A percentile compares a stretch with the other conserved stretches of the same genome.
Conservation (phyloP, 30 jellyfish, hydroid and myxozoan species). For the Aurelia sp. region DNA sequence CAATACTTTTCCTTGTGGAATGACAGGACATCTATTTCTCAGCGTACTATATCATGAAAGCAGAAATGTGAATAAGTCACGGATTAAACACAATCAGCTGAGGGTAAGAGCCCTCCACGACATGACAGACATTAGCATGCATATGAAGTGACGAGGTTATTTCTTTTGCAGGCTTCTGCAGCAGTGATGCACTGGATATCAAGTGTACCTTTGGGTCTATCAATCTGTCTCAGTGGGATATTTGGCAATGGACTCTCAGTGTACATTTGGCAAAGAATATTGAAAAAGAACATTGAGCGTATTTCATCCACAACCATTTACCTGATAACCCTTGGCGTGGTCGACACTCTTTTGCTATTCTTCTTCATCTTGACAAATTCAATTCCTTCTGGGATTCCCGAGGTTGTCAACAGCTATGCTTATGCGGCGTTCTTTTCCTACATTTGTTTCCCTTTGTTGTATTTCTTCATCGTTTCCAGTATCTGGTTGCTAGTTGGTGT, state of each 20-base stretch:
- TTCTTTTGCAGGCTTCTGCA: slow-evolving; percentile 32
- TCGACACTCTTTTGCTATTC: slow-evolving; percentile 62
- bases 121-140: no score
- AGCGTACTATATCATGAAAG: no score
- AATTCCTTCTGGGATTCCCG: slow-evolving; percentile 45
- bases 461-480: slow-evolving; percentile 73
- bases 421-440: slow-evolving; percentile 65
- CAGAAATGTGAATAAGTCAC: no score
- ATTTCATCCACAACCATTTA: slow-evolving; percentile 59
- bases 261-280: slow-evolving; percentile 62
- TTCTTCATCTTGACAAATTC: slow-evolving; percentile 72
- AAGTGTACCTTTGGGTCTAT: slow-evolving; percentile 77
- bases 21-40: no score
- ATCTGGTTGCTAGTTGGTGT: slow-evolving; percentile 91
- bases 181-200: slow-evolving; percentile 74
- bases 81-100: no score
- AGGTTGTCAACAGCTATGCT: slow-evolving; percentile 35
- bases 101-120: no score
- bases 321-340: slow-evolving; percentile 64
- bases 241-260: slow-evolving; percentile 74
- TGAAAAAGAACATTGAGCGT: slow-evolving; percentile 44
- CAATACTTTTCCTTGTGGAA: no score
- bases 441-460: slow-evolving; percentile 76
- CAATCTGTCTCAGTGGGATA: slow-evolving; percentile 64
- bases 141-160: no score